Base-by-base conservation (phyloP, 2,113 vertebrate genomes). In the Pelobates fuscus region DNA sequence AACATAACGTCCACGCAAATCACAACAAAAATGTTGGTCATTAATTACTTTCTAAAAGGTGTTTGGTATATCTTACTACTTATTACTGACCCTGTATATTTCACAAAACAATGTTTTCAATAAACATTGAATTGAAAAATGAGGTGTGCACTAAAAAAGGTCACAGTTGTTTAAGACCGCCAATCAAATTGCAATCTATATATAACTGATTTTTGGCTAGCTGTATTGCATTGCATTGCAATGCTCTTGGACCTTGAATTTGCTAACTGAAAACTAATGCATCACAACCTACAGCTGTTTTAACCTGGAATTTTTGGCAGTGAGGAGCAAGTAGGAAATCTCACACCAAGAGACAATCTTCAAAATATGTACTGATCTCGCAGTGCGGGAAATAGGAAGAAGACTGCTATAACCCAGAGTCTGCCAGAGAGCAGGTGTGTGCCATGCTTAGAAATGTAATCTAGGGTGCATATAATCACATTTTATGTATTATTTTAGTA, bases 141-240 rank as follows among this genome's bases (percentile, higher is more conserved):
- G 37, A 41, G 27, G 12, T n/a, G 15, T 60, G 24, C 25, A 27
- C 17, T 60, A n/a, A 18, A 60, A 60, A 60, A 60, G 58, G 12
- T 27, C 25, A 60, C n/a, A 2, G 25, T 17, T 15, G 58, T n/a
- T 29, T 60, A 17, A 27, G 26, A 11, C 58, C 12, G 29, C 29
- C 61, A 63, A 64, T 64, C 8, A 41, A 41, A 24, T 67, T 49
- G 27, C 8, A 17, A 44, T 15, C 23, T 29, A 49, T 49, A 67
- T 49, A 23, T 17, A 29, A 61, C 25, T 26, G 32, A 10, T 67
- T 49, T 24, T 44, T 44, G 37, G 18, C 11, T 67, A 24, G 41
- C 23, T 20, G 24, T 24, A 65, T 24, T 14, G 20, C 37, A 37
- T 24, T 26, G 41, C 23, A n/a, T 25, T n/a, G 12, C 8, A 18